Evolutionary conservation across 2,113 vertebrate species (phyloP).

Genomic region (Erythrocercus mccallii): DNA sequence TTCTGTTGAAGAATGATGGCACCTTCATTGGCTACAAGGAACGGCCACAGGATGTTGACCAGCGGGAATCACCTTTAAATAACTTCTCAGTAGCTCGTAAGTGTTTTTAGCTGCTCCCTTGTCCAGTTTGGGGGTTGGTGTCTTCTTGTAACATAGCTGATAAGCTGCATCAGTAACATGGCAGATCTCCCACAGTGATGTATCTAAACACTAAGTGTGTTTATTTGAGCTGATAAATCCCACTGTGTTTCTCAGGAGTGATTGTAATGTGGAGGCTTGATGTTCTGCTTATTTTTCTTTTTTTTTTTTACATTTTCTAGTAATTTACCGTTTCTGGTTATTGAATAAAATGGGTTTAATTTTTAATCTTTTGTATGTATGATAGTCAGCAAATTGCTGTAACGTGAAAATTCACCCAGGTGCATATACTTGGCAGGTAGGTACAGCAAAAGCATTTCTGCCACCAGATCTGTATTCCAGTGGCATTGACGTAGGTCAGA

Average conservation of each 20-base stretch:
- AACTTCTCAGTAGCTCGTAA: slow-evolving; percentile 98
- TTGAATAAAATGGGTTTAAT: background rate
- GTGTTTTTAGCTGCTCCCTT: slow-evolving; percentile 52
- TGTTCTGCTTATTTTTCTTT: background rate
- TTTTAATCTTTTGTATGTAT: background rate
- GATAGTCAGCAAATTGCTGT: background rate
- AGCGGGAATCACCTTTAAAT: slow-evolving; percentile 93
- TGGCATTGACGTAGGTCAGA: background rate
- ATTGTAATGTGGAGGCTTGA: background rate
- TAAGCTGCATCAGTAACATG: background rate
- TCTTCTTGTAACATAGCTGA: background rate
- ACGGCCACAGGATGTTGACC: slow-evolving; percentile 91
- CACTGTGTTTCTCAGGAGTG: background rate
- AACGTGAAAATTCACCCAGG: background rate
- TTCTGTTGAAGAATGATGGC: slow-evolving; percentile 93
- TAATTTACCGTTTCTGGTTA: background rate
- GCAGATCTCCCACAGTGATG: rapidly evolving
- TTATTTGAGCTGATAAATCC: background rate
- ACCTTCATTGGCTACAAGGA: slow-evolving; percentile 98
- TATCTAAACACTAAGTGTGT: background rate
- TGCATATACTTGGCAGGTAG: background rate
- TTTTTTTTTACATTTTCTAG: background rate
- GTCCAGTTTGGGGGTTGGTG: background rate
- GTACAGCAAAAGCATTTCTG: background rate
- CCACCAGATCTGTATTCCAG: background rate